phyloP scores from a whole-genome alignment of 2,797 vertebrate species.

The Hemitrygon akajei region DNA sequence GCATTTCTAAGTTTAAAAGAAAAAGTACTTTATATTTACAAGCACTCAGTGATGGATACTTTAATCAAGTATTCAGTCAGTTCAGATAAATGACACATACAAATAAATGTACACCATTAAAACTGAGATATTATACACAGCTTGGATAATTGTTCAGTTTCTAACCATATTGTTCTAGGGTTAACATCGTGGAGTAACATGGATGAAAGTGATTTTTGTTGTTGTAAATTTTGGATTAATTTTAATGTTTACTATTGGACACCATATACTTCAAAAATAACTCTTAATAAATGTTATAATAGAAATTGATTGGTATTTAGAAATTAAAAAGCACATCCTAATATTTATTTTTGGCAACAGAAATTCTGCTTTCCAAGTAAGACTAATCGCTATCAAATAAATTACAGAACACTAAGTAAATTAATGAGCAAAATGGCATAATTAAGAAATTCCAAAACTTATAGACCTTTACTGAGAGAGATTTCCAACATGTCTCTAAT shows the following conservation, averaged over 20 bases:
- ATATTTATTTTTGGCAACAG: slow-evolving; percentile 5
- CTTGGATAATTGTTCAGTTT: slow-evolving; percentile 9
- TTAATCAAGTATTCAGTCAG: slow-evolving; percentile 24
- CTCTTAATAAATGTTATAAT: neutral
- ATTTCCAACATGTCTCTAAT: neutral
- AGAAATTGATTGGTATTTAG: neutral
- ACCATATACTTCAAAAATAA: neutral
- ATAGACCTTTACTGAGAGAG: neutral
- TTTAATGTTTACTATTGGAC: neutral
- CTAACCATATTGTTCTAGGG: neutral
- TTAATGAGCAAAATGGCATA: neutral
- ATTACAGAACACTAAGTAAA: neutral
- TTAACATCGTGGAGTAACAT: neutral
- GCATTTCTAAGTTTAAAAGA: neutral
- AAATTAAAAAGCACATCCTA: neutral
- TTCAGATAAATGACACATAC: slow-evolving; percentile 30
- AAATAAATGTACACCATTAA: slow-evolving; percentile 25
- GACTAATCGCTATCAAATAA: neutral
- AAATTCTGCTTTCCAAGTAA: neutral
- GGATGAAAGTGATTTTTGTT: neutral
- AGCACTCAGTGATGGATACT: slow-evolving; percentile 5
- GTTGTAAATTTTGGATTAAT: neutral
- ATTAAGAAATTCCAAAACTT: neutral
- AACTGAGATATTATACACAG: neutral
- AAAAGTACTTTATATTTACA: neutral